A percentile compares a stretch with the other conserved stretches of the same genome.
phyloP scores from a whole-genome alignment of 2,888 invertebrate genomes.

The Drosophila nr. fundita region DNA sequence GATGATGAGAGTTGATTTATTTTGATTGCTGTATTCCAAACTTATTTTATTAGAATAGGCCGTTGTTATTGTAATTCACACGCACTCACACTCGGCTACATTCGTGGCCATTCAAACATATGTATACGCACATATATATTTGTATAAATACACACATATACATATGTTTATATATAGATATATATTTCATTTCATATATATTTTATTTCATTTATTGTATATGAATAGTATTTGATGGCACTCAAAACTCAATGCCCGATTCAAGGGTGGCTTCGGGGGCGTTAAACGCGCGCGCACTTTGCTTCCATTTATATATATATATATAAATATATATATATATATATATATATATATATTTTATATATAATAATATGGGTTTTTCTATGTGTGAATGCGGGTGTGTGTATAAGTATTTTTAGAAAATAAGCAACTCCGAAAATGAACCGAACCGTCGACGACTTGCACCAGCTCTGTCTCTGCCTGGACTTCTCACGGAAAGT shows the following conservation, averaged over 20 bases:
- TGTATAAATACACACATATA: conserved; percentile 11
- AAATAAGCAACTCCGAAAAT: conserved; percentile 80
- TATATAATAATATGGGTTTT: conserved; percentile 74
- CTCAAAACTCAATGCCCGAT: conserved; percentile 51
- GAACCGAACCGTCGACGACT: conserved; percentile 80
- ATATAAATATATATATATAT: conserved; percentile 49
- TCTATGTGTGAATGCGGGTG: conserved; percentile 51
- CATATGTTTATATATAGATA: conserved; percentile 9
- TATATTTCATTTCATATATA: conserved; percentile 71
- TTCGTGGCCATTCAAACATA: conserved; percentile 25
- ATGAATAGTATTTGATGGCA: conserved; percentile 73
- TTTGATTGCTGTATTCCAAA: conserved; percentile 29
- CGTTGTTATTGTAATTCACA: conserved; percentile 37
- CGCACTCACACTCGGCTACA: conserved; percentile 38
- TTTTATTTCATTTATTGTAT: conserved; percentile 75
- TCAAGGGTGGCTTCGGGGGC: conserved; percentile 56
- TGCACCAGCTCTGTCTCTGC: conserved; percentile 76
- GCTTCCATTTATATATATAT: conserved; percentile 50
- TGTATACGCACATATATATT: conserved; percentile 29
- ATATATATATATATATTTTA: conserved; percentile 67
- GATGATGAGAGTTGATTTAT: conserved; percentile 23
- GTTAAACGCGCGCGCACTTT: conserved; percentile 75
- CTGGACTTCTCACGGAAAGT: conserved; percentile 54
- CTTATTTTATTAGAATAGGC: conserved; percentile 37
- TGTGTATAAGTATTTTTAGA: conserved; percentile 73